These are phyloP conservation scores for Sebastes variabilis DNA, from an alignment of 2,797 vertebrate species.

Conservation along the genomic window DNA sequence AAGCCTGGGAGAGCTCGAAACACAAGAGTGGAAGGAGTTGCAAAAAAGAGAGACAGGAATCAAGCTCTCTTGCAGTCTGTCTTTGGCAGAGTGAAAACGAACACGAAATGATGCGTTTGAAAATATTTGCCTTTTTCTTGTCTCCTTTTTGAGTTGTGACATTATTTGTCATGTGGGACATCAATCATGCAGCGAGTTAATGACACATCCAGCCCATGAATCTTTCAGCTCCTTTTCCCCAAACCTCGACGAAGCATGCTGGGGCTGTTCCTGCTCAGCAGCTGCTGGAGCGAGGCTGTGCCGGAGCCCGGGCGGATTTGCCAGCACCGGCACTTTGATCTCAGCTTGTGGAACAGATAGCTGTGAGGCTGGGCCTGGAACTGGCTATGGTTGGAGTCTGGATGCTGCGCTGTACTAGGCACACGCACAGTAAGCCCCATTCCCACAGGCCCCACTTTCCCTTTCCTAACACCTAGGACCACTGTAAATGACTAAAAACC, in stretches of 20 bases:
- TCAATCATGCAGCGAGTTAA: conserved; percentile 87
- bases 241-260: conserved; percentile 71
- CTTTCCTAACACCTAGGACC: background rate
- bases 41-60: background rate
- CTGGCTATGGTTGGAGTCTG: conserved; percentile 52
- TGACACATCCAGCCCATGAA: conserved; percentile 84
- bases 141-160: conserved; percentile 79
- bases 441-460: conserved; percentile 16
- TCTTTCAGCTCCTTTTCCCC: conserved; percentile 74
- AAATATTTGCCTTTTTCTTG: conserved; percentile 73
- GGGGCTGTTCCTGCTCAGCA: conserved; percentile 81
- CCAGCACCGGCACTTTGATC: conserved; percentile 82
- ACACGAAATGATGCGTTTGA: conserved; percentile 59
- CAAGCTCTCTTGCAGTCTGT: conserved; percentile 19
- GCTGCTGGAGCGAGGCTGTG: conserved; percentile 73
- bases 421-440: conserved; percentile 13
- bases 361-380: conserved; percentile 74
- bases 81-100: conserved; percentile 38
- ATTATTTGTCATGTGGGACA: conserved; percentile 77
- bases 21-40: conserved; percentile 18
- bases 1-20: conserved; percentile 36
- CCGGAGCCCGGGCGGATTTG: conserved; percentile 59
- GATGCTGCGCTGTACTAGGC: conserved; percentile 32
- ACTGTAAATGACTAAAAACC: background rate
- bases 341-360: conserved; percentile 82